These are phyloP conservation scores for Camelus dromedarius DNA, from an alignment of 2,113 vertebrate genomes.

Conservation along the genomic window DNA sequence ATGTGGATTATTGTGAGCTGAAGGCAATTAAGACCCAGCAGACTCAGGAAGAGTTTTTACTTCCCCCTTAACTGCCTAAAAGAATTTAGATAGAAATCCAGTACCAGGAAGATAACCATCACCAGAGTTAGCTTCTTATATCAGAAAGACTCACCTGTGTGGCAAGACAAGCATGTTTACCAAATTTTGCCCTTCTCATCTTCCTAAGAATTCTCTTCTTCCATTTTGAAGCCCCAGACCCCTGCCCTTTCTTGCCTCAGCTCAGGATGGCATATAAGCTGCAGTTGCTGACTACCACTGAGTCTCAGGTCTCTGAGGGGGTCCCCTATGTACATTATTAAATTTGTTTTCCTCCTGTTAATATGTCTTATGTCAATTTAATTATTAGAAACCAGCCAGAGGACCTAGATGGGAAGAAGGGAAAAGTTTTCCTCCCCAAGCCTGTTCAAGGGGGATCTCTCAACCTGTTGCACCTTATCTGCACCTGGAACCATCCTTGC, in stretches of 20 bases:
- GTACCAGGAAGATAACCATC: background rate
- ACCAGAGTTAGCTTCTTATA: background rate
- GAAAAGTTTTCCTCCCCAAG: background rate
- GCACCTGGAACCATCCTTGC: background rate
- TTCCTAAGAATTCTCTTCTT: background rate
- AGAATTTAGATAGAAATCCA: background rate
- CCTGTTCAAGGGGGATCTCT: background rate
- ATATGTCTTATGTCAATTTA: background rate
- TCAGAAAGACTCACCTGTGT: background rate
- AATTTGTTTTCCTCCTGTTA: background rate
- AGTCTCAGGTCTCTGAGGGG: background rate
- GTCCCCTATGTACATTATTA: background rate
- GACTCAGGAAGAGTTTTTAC: background rate
- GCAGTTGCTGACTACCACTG: background rate
- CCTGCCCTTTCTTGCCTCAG: background rate
- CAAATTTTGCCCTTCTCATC: background rate
- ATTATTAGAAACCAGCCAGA: background rate
- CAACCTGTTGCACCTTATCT: background rate
- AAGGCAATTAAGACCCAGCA: background rate
- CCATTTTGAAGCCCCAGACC: background rate
- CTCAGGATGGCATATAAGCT: background rate
- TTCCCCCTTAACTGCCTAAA: background rate
- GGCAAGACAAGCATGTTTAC: background rate
- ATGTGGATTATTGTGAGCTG: background rate
- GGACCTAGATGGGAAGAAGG: background rate